Base-by-base conservation (phyloP, 2,888 invertebrate species). In the Eupithecia subfuscata region DNA sequence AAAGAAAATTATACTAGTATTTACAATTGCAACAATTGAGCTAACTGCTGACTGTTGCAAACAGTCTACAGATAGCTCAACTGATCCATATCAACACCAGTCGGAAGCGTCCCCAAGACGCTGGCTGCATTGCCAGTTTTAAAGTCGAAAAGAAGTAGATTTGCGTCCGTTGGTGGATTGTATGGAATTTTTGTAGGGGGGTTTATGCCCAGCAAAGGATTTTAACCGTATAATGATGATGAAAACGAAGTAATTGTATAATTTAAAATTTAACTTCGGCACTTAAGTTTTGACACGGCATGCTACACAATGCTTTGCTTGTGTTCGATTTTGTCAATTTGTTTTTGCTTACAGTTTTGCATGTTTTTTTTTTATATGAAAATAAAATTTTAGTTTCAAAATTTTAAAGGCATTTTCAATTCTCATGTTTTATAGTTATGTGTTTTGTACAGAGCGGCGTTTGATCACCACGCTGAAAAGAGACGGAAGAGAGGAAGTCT, bases 401-500 rank as follows among this genome's bases (percentile, higher is more conserved):
- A 25, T 64, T 7, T 56, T 56, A 56, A 52, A 48, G 25, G 30
- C 34, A 30, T n/a, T 65, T 22, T 22, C n/a, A 56, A 60, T 60
- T 22, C 14, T 25, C 25, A 25, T 25, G 48, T 52, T 14, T 70
- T 30, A 63, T 25, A 18, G 14, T 25, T 18, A 4, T 52, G 73
- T 77, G 14, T 74, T 82, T 80, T 84, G 83, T n/a, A 83, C 92
- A 96, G 96, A 87, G 95, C 95, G 83, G 93, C 95, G 48, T 96
- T 96, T 83, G 97, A 97, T 85, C 97, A 97, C 86, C 97, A 97
- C 88, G 96, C 97, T 30, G 98, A 98, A 86, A 98, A 98, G 88
- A 95, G 98, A 84, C 96, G 98, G 83, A 98, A 98, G 94, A 95
- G 98, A 71, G 98, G 98, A 73, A 98, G 98, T 82, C 93, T 98